Base-by-base conservation (phyloP, 2,888 invertebrate species). In the Agapetus fuscipes region DNA sequence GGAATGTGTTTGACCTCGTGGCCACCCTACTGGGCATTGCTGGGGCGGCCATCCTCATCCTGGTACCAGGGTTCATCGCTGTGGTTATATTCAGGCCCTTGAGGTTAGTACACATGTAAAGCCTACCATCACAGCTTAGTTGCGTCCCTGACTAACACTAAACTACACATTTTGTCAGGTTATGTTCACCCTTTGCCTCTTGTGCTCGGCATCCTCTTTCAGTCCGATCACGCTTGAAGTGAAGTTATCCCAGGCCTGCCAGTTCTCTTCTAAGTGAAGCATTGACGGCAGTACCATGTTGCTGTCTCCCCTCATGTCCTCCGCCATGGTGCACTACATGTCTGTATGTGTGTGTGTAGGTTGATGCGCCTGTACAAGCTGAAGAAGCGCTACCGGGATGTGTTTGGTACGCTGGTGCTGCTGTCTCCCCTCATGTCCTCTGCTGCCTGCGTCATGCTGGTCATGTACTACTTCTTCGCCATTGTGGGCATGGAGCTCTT, bases 401-500 rank as follows among this genome's bases (percentile, higher is more conserved):
- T 88, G 37, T 80, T 87, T 57, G 86, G 86, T 17, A 87, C 88
- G 0, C 64, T 88, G 34, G 84, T 86, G 16, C 75, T 88, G 45
- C 64, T 90, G 25, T 76, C 83, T 0, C 84, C 87, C n/a, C 68
- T 87, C 13, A 83, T 90, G 78, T 78, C 82, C 34, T 86, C 87
- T 0, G 83, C 89, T 0, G 82, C 82, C 9, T 76, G 86, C 48
- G 87, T 88, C 9, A 84, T 89, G 76, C 65, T 83, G 38, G 80
- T 83, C 50, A 72, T 89, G 61, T 90, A 88, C 59, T 91, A 87
- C 61, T 87, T 85, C 67, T 90, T 88, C 64, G 86, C 88, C 3
- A 84, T 91, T 49, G 77, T 90, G 53, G 90, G 88, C 35, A 90
- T 90, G 88, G 91, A 90, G 59, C 62, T 87, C 14, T 89, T 90